Base-by-base conservation (phyloP, 1,140 invertebrate genomes). In the Arctopsyche grandis region DNA sequence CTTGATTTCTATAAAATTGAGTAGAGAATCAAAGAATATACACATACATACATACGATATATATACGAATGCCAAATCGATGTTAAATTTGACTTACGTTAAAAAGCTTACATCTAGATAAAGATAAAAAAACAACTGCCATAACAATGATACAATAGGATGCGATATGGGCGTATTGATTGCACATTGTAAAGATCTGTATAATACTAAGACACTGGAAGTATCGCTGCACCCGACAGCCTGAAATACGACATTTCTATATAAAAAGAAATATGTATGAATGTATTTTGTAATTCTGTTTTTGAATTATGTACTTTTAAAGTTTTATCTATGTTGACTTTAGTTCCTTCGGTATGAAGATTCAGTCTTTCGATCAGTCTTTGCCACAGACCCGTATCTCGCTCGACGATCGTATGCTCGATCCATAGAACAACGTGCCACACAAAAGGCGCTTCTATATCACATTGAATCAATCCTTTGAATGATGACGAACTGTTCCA, bases 301-400 rank as follows among this genome's bases (percentile, higher is more conserved):
- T 58, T 43, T n/a, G 63, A 76, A 76, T 21, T 14, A 12, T 19
- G 12, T 73, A 82, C 81, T 63, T 82, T 82, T 14, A 82, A 46
- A 0, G 77, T 52, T 69, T 80, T 82, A 29, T 82, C 81, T 16
- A 82, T 80, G 58, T 82, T 82, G 12, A 82, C 69, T 79, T 82
- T 82, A 19, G 73, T 71, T 73, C 77, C 77, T 24, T 76, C 79
- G 0, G 75, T 73, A n/a, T 79, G 77, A 9, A 22, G 19, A 46
- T 21, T 14, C 1, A 82, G 73, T 60, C 74, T 71, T 24, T 80
- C 63, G 26, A 79, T 10, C 14, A 82, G 74, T 46, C 74, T 75
- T 60, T 77, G 38, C 81, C 81, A 82, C 10, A 82, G 56, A 10
- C 79, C 79, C 10, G 77, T 71, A 16, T n/a, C 16, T 66, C 74